phyloP scores from a whole-genome alignment of 53 echinoderm and acorn worm genomes.

The Holothuria leucospilota region DNA sequence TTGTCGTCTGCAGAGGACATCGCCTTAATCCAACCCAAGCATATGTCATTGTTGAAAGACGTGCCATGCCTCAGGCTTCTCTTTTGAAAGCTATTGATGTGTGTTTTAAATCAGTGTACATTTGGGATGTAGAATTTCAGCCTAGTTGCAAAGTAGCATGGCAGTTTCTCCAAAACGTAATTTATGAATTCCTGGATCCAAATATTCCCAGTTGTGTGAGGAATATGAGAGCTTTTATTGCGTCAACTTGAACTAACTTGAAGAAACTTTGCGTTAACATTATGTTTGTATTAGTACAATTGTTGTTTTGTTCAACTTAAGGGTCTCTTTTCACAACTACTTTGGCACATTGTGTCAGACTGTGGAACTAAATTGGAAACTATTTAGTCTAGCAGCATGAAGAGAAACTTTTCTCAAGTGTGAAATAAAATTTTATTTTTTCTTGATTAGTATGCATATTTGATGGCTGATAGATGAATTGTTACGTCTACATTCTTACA shows the following conservation, averaged over 20 bases:
- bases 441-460: too few species aligned
- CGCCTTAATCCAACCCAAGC: slow-evolving; percentile 21
- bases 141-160: slow-evolving; percentile 20
- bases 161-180: slow-evolving; percentile 23
- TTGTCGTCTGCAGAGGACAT: slow-evolving; percentile 27
- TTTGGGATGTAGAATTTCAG: slow-evolving; percentile 54
- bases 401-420: too few species aligned
- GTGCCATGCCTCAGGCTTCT: not conserved
- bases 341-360: too few species aligned
- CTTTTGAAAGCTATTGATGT: slow-evolving; percentile 29
- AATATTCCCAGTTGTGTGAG: not conserved
- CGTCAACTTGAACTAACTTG: not conserved
- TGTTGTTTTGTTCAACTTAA: too few species aligned
- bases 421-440: too few species aligned
- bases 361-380: too few species aligned
- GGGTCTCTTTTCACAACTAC: too few species aligned
- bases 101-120: slow-evolving; percentile 41
- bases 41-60: slow-evolving; percentile 24
- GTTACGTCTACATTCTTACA: too few species aligned
- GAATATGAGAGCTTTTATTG: not conserved
- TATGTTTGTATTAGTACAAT: too few species aligned
- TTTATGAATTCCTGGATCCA: not conserved
- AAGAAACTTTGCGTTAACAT: too few species aligned
- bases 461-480: too few species aligned
- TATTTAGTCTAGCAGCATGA: too few species aligned